Evolutionary conservation across 2,888 invertebrate genomes (phyloP), one percentile per base, ranked within the genome.

Genomic region (Ecdyonurus torrentis): DNA sequence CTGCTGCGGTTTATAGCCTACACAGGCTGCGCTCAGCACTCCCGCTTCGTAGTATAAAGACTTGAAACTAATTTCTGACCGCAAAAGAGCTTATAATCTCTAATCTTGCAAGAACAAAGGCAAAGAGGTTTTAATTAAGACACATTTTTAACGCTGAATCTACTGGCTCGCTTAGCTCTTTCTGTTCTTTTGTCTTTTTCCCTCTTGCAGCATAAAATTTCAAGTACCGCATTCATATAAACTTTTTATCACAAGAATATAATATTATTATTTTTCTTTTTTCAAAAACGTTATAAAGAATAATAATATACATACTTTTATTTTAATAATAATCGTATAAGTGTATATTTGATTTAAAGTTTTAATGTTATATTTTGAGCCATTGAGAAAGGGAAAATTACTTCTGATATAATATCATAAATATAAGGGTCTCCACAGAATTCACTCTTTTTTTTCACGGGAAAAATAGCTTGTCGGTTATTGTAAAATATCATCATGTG

Each of bases 71-170:
- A 55, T 55, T 55, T 55, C 55, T 55, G 55, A 55, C 55, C 55
- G 55, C 55, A 55, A 55, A 55, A 55, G 55, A 55, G 55, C 55
- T 55, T 55, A 55, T 55, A 55, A 55, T 55, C 55, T 55, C 55
- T 55, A 55, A 55, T 55, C 55, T 55, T 55, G 55, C 55, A 22
- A 55, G 55, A 55, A 55, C 55, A 55, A 55, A 55, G 55, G 55
- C 55, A 55, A 55, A 55, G 55, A 55, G 55, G 55, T 55, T 55
- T 55, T 55, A 55, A 55, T 55, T 55, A 55, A 55, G 55, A 55
- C 55, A 55, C 55, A 55, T 55, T 55, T 55, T 55, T 55, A 55
- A 55, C 55, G 37, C 15, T 37, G 37, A 37, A 37, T 37, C 37
- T 15, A 37, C 37, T 37, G 37, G 37, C 37, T 37, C 37, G n/a